Base-by-base conservation (phyloP, 2,797 vertebrate species). In the Anableps anableps region DNA sequence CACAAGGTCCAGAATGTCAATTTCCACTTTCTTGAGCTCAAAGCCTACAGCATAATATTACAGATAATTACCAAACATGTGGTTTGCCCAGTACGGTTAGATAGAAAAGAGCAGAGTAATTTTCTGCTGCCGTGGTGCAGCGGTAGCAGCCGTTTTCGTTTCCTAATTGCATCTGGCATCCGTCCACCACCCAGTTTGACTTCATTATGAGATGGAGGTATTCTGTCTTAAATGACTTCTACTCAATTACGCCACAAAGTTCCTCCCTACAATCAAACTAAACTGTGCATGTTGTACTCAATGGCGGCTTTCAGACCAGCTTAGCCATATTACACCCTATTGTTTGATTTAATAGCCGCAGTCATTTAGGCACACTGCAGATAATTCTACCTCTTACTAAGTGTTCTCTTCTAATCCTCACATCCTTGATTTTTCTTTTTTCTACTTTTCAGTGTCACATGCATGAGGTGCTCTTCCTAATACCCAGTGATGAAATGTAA, bases 151-250 rank as follows among this genome's bases (percentile, higher is more conserved):
- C 88, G 87, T 90, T 93, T 93, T 86, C 87, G 77, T 91, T 87
- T 86, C 86, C 88, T 95, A 94, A 95, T 95, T 94, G 92, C 90
- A 89, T 90, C 92, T 94, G 94, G 94, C 94, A 93, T 86, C 89
- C 74, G 89, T 94, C 92, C 93, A 94, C 94, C 81, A 90, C 88
- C 88, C 92, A 83, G 89, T 91, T 89, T 94, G 93, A 94, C 92
- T 94, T 94, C 93, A 93, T 93, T 94, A 93, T 91, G 92, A 88
- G 91, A 92, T 91, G 90, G 91, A 93, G 91, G 93, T 92, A 90
- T 94, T 93, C 92, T 92, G 88, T 87, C 91, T 81, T 92, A 91
- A 91, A 89, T 93, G 89, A 90, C 91, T 94, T 94, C 88, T 92
- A 90, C 90, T 93, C 91, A 93, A 93, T 95, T 92, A 92, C 91